Base-by-base conservation (phyloP, 2,113 vertebrate genomes). In the Peromyscus polionotus region DNA sequence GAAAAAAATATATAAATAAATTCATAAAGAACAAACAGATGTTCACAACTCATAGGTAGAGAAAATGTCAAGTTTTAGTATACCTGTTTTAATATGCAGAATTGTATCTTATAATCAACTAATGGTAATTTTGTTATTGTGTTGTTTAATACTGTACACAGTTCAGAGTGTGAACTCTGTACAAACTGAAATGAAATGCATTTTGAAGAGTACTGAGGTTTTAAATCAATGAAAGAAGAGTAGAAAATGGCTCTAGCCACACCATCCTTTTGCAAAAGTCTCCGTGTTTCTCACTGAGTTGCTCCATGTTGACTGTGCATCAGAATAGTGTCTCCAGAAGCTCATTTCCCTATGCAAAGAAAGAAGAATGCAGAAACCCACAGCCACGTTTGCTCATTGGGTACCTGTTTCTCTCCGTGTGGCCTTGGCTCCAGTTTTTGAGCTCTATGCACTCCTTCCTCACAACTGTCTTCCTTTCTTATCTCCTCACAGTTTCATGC, bases 151-250 rank as follows among this genome's bases (percentile, higher is more conserved):
- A n/a, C 22, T 84, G 79, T 31, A 65, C 70, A 54, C 24, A 89
- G 48, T 75, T 96, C 28, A 57, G 33, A 91, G 36, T 85, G 20
- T 88, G 20, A 93, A 88, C 87, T 87, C 24, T 94, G 75, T 81
- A 63, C 1, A 28, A 61, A 63, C 4, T 48, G 14, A 86, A 86
- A 70, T 54, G 19, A 83, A 86, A 59, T 76, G 39, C 0, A 45
- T 67, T 75, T 61, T 93, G 72, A 24, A 48, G 31, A 61, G 36
- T 9, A 42, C n/a, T 90, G 54, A 92, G 86, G 48, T 76, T 67
- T 90, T 67, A 20, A 93, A 90, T 65, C 26, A 65, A 59, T 36
- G 14, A 26, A 79, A 88, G 17, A 51, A 83, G 39, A 54, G 7
- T 12, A 77, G 10, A 72, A 51, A 63, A 72, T 59, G 20, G 14